Percentiles rank a stretch among this genome's conserved stretches.
These are phyloP conservation scores for Lethenteron reissneri DNA, from an alignment of 2,113 vertebrate genomes.

Conservation along the genomic window DNA sequence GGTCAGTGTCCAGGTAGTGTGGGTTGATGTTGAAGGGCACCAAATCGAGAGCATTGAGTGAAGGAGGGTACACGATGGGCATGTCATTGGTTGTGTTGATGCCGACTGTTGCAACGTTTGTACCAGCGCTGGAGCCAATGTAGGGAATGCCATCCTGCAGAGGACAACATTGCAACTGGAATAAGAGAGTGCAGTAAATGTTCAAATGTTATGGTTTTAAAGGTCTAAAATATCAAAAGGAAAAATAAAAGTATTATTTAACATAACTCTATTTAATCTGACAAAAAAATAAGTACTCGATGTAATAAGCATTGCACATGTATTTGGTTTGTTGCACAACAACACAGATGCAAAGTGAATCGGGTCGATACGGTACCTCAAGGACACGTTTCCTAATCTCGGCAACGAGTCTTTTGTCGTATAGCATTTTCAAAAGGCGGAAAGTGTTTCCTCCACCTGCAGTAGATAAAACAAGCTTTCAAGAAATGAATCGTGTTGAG, in stretches of 20 bases:
- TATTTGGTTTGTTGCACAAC: background rate
- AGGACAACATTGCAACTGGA: conserved; percentile 9
- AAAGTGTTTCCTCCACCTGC: conserved; percentile 65
- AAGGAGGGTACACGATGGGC: conserved; percentile 51
- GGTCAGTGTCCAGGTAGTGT: conserved; percentile 42
- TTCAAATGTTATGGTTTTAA: too few relatives aligned
- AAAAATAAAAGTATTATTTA: too few relatives aligned
- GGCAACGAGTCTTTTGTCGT: conserved; percentile 36
- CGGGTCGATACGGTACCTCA: conserved; percentile 24
- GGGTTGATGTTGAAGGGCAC: conserved; percentile 68
- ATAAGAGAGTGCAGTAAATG: too few relatives aligned
- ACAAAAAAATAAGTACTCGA: background rate
- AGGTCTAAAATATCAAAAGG: too few relatives aligned
- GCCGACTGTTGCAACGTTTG: conserved; percentile 42
- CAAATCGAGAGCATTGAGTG: conserved; percentile 37
- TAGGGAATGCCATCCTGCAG: conserved; percentile 47
- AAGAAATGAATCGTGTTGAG: too few relatives aligned
- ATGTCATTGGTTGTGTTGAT: conserved; percentile 65
- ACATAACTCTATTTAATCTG: too few relatives aligned
- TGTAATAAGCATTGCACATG: too few relatives aligned
- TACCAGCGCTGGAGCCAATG: conserved; percentile 54
- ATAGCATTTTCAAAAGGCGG: conserved; percentile 51
- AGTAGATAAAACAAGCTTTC: conserved; percentile 9
- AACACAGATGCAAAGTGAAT: background rate
- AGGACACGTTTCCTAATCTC: conserved; percentile 45